Base-by-base conservation (phyloP, 2,113 vertebrate species). In the Larimichthys polyactis region DNA sequence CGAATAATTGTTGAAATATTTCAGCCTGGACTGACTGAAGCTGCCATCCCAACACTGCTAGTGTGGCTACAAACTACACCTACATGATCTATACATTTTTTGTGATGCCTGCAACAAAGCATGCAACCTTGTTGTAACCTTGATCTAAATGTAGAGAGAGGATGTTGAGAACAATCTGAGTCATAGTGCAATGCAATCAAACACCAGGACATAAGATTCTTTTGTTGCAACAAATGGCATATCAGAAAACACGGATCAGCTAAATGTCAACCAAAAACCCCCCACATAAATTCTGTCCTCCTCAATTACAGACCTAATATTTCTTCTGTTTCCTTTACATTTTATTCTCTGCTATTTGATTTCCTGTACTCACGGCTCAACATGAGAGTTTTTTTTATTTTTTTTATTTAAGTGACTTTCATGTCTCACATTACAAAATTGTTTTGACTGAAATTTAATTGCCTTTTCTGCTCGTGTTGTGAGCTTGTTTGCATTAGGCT, bases 381-480 rank as follows among this genome's bases (percentile, higher is more conserved):
- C 74, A 48, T 62, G 57, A 79, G 51, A 49, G 24, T 36, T 36
- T 36, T 36, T 32, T 32, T 32, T 74, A 71, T 71, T 64, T 43
- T 44, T 20, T 68, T 52, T 32, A 22, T 3, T 46, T 15, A 4
- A 62, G 17, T n/a, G 32, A 81, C 32, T 67, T 70, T 58, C 63
- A 15, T 9, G 6, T 65, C 27, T 81, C 70, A 48, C 48, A 55
- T 82, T 55, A 82, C 16, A 75, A 68, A 86, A 84, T 9, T 5
- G 58, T 74, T 86, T 58, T 68, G 68, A 69, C 36, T 70, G 44
- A 27, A 79, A 68, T 63, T 54, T 59, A 90, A 90, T 75, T 54
- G 71, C 48, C 54, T 82, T 83, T 81, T 81, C 67, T 74, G 79
- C 58, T 72, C 1, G 9, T 73, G 59, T 72, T 59, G 63, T 59